A percentile compares a stretch with the other conserved stretches of the same genome.
Evolutionary conservation across 2,797 vertebrate genomes (phyloP).

Genomic region (Ambastaia sidthimunki): DNA sequence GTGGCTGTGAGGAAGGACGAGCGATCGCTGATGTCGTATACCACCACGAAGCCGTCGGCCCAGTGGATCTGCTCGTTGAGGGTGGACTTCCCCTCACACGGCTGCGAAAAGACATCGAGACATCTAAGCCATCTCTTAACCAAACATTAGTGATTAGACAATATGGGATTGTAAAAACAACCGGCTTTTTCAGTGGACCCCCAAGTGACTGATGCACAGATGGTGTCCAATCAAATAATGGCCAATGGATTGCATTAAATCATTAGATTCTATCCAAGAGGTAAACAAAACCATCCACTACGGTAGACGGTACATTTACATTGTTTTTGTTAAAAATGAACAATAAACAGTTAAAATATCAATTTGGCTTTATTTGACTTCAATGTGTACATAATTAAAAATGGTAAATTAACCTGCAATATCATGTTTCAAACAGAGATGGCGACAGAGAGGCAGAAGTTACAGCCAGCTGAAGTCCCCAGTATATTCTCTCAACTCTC

Average conservation of each 20-base stretch:
- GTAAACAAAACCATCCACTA: neutral
- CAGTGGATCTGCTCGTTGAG: constrained; percentile 82
- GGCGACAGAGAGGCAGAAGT: too few species aligned
- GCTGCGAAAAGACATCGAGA: constrained; percentile 61
- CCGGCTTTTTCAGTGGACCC: constrained; percentile 8
- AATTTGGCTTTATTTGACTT: too few species aligned
- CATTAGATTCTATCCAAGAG: neutral
- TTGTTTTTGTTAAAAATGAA: too few species aligned
- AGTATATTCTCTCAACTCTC: neutral
- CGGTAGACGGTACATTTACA: neutral
- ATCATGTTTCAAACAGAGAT: too few species aligned
- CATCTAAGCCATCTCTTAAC: neutral
- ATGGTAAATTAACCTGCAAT: too few species aligned
- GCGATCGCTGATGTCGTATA: constrained; percentile 87
- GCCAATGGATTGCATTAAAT: constrained; percentile 1
- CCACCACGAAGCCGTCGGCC: constrained; percentile 87
- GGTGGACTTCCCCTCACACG: constrained; percentile 74
- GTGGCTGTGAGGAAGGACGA: constrained; percentile 85
- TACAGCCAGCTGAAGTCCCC: neutral
- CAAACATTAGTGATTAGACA: neutral
- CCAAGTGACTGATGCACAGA: constrained; percentile 25
- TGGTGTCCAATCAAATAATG: constrained; percentile 31
- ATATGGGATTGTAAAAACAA: constrained; percentile 18
- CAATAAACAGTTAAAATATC: too few species aligned
- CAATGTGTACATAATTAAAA: too few species aligned